Evolutionary conservation across 2,797 vertebrate species (phyloP).

Genomic region (Onychomys arenicola): DNA sequence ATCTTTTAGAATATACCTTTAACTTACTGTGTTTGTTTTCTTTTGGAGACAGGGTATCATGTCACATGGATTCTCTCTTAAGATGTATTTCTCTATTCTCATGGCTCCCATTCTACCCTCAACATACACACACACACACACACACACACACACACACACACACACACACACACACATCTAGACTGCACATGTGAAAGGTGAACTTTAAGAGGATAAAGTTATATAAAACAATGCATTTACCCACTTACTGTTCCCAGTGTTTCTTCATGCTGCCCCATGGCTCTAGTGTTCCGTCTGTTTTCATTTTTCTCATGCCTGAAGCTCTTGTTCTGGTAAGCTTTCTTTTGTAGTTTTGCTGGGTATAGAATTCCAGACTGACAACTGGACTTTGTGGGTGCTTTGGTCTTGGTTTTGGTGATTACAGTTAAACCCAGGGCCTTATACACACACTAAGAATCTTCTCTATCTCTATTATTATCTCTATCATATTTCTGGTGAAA

Average conservation of each 20-base stretch:
- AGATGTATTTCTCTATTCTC: neutral
- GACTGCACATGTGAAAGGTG: neutral
- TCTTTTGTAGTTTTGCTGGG: neutral
- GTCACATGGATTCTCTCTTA: neutral
- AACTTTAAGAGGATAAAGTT: neutral
- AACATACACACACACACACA: neutral
- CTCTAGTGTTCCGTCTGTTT: neutral
- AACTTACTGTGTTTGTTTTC: neutral
- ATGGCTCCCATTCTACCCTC: neutral
- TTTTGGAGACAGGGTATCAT: neutral
- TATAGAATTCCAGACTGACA: neutral
- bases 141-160: neutral
- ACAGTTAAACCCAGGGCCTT: neutral
- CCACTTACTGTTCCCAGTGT: slow-evolving; percentile 16
- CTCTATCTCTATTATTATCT: no score
- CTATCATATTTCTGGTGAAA: neutral
- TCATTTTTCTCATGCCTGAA: neutral
- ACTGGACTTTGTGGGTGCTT: neutral
- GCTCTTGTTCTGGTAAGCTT: neutral
- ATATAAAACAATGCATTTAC: neutral
- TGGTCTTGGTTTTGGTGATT: neutral
- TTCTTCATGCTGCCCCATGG: neutral
- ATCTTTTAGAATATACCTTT: neutral
- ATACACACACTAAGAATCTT: neutral
- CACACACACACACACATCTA: no score